Conservation (phyloP, 2,113 vertebrate species). For the Marmota monax region DNA sequence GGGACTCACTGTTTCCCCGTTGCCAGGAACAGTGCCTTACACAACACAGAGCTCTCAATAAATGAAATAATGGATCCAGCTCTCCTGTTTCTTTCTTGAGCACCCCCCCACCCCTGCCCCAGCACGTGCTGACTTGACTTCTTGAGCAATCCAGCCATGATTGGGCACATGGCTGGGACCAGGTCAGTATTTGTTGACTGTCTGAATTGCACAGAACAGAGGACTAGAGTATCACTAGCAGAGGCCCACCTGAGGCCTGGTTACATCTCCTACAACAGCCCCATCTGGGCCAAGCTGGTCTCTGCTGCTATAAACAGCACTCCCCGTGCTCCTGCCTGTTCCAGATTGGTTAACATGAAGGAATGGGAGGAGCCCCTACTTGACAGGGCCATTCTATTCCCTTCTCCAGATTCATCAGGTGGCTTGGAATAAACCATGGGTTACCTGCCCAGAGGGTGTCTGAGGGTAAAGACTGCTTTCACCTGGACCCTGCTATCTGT, state of each 20-base stretch:
- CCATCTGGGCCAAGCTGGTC: neutral
- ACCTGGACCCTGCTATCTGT: neutral
- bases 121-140: neutral
- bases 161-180: neutral
- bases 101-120: neutral
- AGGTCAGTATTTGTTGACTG: neutral
- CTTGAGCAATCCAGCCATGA: neutral
- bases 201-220: neutral
- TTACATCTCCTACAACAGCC: neutral
- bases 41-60: neutral
- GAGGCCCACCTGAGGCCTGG: neutral
- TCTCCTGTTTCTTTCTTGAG: neutral
- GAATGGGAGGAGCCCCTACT: neutral
- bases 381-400: neutral
- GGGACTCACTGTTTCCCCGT: neutral
- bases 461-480: neutral
- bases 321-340: neutral
- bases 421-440: neutral
- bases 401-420: conserved; percentile 1
- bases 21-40: neutral
- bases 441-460: neutral
- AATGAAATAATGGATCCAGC: neutral
- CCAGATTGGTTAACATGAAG: neutral
- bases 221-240: neutral
- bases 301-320: neutral